Base-by-base conservation (phyloP, 1,140 invertebrate species). In the Ctenoplectra terminalis region DNA sequence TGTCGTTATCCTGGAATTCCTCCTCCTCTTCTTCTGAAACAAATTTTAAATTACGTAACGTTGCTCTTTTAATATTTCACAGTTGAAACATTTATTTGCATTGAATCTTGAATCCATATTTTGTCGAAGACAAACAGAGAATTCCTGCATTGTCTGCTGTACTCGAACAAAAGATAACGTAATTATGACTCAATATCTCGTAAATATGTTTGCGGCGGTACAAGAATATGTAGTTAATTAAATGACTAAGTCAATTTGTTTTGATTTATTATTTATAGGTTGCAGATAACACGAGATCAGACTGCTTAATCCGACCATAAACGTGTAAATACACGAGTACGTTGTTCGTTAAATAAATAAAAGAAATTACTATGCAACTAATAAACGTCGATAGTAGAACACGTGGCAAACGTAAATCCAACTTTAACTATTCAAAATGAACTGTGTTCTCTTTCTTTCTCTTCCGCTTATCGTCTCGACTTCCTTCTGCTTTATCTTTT, bases 1-100 rank as follows among this genome's bases (percentile, higher is more conserved):
- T 93, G 46, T 92, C 91, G 64, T 92, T 92, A 80, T 92, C 94
- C 83, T 93, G 93, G 72, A 95, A 95, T 77, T 96, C 96, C 85
- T 98, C 97, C 85, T 97, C 97, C 90, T 99, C 98, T 91, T 98
- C 97, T 92, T 97, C 97, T 93, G 90, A 89, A 94, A 93, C 76
- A 90, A 89, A 91, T 67, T 54, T 61, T 60, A 52, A n/a, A 40
- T 43, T 64, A 75, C 71, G 48, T 81, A 66, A 74, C 29, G n/a
- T 48, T 31, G 4, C 52, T 61, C 13, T 23, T 29, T 46, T 34
- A 52, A 48, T 0, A n/a, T 31, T 43, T 40, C 2, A 1, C 9
- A n/a, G 20, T 17, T 2, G 34, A 26, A 1, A 31, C 23, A 20
- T 50, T 31, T 15, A 23, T 31, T 29, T 11, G 20, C 11, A 15